These are phyloP conservation scores for Odontamblyopus rebecca DNA, from an alignment of 2,797 vertebrate species.

Conservation along the genomic window DNA sequence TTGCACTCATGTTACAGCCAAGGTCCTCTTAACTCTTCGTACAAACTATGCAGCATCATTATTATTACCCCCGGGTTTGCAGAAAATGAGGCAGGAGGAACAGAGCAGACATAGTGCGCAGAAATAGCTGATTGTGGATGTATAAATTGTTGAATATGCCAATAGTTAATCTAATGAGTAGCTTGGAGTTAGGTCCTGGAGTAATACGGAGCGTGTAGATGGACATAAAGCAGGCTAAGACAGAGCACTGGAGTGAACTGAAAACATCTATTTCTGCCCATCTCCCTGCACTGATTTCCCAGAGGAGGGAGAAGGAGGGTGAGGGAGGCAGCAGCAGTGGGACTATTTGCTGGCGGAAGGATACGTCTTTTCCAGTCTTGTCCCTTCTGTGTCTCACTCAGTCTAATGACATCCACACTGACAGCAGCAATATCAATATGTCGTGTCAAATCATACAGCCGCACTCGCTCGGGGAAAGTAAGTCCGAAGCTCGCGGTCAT, in stretches of 20 bases:
- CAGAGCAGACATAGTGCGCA: too few relatives aligned
- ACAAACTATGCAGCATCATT: too few relatives aligned
- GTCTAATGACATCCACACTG: constrained; percentile 24
- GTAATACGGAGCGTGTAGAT: not conserved
- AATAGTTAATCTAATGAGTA: too few relatives aligned
- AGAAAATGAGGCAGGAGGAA: too few relatives aligned
- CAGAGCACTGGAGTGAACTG: constrained; percentile 45
- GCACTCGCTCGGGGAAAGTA: not conserved
- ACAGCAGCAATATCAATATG: constrained; percentile 8
- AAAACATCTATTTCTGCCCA: constrained; percentile 42
- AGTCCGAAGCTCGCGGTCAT: not conserved
- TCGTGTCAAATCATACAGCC: constrained; percentile 1
- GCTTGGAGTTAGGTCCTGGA: too few relatives aligned
- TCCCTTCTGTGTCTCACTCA: constrained; percentile 12
- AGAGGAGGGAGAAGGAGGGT: constrained; percentile 24
- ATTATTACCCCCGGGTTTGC: too few relatives aligned
- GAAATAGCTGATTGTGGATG: too few relatives aligned
- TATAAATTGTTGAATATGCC: too few relatives aligned
- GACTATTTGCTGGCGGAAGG: constrained; percentile 42
- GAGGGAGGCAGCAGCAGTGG: not conserved
- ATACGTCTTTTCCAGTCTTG: constrained; percentile 42
- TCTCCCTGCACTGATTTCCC: constrained; percentile 58
- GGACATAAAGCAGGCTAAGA: constrained; percentile 29
- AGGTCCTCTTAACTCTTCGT: too few relatives aligned
- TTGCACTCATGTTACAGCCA: too few relatives aligned